Percentiles rank a stretch among this genome's conserved stretches.
phyloP scores from a whole-genome alignment of 64 coral and sea anemone genomes.

The Anthopleura sola region DNA sequence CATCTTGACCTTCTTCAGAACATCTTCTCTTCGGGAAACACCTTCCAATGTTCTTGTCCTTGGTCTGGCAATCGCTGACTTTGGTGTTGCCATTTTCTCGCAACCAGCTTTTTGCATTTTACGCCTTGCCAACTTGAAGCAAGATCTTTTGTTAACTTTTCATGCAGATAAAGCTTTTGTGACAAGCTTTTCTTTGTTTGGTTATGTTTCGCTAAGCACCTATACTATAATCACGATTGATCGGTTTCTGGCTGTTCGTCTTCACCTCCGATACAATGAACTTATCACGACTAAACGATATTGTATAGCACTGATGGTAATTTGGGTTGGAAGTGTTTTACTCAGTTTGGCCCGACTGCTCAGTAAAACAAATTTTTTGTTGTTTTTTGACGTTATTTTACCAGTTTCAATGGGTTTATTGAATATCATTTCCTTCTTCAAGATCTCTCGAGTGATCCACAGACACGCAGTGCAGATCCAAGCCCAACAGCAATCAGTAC shows the following conservation, averaged over 20 bases:
- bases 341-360: background rate
- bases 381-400: background rate
- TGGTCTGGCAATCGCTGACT: constrained; percentile 6
- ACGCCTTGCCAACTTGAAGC: background rate
- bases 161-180: background rate
- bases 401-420: background rate
- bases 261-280: background rate
- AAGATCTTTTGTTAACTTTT: background rate
- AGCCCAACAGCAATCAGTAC: background rate
- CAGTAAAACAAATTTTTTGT: background rate
- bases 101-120: background rate
- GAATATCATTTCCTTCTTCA: background rate
- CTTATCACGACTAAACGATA: constrained; percentile 3
- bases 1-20: constrained; percentile 4
- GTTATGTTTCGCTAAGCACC: background rate
- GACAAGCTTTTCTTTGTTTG: background rate
- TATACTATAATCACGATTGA: background rate
- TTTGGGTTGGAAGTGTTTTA: background rate
- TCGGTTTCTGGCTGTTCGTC: background rate
- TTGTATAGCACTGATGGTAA: background rate
- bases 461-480: background rate
- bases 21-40: background rate
- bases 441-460: background rate
- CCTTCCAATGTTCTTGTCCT: background rate
- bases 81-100: background rate